These are phyloP conservation scores for Chaitophorus viminalis DNA, from an alignment of 2,888 invertebrate genomes.

Conservation along the genomic window DNA sequence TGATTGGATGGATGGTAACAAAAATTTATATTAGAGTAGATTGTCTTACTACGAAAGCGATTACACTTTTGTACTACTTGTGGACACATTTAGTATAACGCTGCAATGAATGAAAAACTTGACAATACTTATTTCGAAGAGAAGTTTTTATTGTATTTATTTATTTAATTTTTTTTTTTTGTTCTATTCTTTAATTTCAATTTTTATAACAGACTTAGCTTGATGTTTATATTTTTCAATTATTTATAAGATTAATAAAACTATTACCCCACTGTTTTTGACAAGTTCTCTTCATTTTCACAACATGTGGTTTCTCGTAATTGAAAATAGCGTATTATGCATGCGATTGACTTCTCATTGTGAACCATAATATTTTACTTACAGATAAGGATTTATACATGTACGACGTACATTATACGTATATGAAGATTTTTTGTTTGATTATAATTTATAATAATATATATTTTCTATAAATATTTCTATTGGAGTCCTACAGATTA, in stretches of 20 bases:
- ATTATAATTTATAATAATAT: too few relatives aligned
- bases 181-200: constrained; percentile 3
- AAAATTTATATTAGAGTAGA: background rate
- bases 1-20: background rate
- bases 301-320: background rate
- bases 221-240: background rate
- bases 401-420: too few relatives aligned
- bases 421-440: too few relatives aligned
- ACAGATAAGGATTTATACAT: too few relatives aligned
- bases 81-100: background rate
- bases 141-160: too few relatives aligned
- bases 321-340: background rate
- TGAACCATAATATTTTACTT: too few relatives aligned
- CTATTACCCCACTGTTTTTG: background rate
- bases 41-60: background rate
- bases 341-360: background rate
- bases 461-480: too few relatives aligned
- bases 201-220: background rate
- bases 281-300: background rate
- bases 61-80: constrained; percentile 6
- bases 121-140: background rate
- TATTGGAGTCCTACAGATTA: too few relatives aligned
- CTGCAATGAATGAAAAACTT: background rate
- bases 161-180: too few relatives aligned
- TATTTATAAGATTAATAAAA: background rate